These are phyloP conservation scores for Perca flavescens DNA, from an alignment of 2,113 vertebrate genomes.

Conservation along the genomic window DNA sequence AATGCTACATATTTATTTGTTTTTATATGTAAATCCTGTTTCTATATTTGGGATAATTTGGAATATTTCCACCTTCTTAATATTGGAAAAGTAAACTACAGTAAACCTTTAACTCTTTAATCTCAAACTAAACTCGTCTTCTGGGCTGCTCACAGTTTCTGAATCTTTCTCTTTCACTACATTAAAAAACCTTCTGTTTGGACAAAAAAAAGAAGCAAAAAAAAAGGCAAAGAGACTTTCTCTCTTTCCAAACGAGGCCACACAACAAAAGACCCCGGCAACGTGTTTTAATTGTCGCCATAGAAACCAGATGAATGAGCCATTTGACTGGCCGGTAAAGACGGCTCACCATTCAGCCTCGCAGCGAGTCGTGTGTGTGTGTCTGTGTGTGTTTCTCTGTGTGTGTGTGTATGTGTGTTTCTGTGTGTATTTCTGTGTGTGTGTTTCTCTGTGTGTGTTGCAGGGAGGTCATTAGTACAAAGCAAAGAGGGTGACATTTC, in stretches of 20 bases:
- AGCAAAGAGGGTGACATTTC: constrained; percentile 42
- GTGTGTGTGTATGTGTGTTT: constrained; percentile 24
- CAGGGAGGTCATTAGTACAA: constrained; percentile 57
- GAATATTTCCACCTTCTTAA: too few relatives aligned
- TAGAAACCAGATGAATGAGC: constrained; percentile 98
- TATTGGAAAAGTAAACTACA: neutral
- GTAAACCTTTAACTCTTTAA: neutral
- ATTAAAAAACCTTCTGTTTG: constrained; percentile 84
- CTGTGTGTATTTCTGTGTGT: constrained; percentile 23
- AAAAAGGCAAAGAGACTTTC: constrained; percentile 47
- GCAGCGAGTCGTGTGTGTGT: constrained; percentile 42
- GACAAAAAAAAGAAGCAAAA: constrained; percentile 43
- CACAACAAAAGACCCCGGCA: constrained; percentile 91
- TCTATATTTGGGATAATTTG: too few relatives aligned
- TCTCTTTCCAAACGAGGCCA: constrained; percentile 88
- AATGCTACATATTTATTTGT: neutral
- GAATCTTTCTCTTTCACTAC: constrained; percentile 73
- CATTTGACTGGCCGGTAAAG: constrained; percentile 95
- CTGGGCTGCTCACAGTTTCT: constrained; percentile 35
- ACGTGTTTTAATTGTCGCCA: constrained; percentile 97
- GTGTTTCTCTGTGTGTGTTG: constrained; percentile 33
- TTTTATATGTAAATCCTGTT: neutral
- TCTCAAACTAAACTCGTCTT: neutral
- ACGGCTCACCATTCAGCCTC: constrained; percentile 90
- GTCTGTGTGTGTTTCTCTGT: constrained; percentile 43